Conservation (phyloP, 2,797 vertebrate species). For the Channa striata region DNA sequence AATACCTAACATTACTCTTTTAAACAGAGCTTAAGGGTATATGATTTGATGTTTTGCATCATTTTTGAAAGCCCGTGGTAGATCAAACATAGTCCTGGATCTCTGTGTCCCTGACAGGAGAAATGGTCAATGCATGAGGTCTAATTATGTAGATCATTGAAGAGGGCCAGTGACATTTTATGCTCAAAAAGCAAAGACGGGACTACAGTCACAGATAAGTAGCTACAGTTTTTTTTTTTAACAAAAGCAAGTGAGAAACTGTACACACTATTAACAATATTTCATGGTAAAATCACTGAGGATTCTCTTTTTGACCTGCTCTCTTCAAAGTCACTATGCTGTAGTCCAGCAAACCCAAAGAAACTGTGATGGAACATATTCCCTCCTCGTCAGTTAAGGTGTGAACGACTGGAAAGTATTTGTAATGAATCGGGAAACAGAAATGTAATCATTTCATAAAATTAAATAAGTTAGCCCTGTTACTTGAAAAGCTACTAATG, state of each 20-base stretch:
- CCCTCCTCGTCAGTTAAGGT: constrained; percentile 64
- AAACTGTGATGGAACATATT: constrained; percentile 57
- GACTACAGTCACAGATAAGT: constrained; percentile 72
- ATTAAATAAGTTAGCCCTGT: constrained; percentile 55
- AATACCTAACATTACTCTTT: constrained; percentile 75
- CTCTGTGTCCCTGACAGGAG: constrained; percentile 74
- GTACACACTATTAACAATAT: constrained; percentile 69
- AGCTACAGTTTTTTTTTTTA: constrained; percentile 64
- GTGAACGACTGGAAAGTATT: constrained; percentile 66
- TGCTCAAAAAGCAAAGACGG: constrained; percentile 68
- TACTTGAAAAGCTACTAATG: constrained; percentile 31
- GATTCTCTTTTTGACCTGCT: constrained; percentile 35
- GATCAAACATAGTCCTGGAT: constrained; percentile 68
- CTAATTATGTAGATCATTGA: constrained; percentile 44
- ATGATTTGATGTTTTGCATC: constrained; percentile 63
- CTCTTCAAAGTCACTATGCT: constrained; percentile 30
- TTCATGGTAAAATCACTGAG: constrained; percentile 59
- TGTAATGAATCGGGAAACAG: constrained; percentile 19
- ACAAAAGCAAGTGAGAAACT: constrained; percentile 75
- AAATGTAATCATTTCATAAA: constrained; percentile 7
- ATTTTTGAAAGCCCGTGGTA: constrained; percentile 57
- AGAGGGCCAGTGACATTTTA: constrained; percentile 48
- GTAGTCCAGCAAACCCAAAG: constrained; percentile 66
- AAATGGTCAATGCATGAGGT: constrained; percentile 62
- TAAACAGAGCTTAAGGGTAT: constrained; percentile 74